Evolutionary conservation across 2,888 invertebrate species (phyloP).

Genomic region (Frankliniella fusca): DNA sequence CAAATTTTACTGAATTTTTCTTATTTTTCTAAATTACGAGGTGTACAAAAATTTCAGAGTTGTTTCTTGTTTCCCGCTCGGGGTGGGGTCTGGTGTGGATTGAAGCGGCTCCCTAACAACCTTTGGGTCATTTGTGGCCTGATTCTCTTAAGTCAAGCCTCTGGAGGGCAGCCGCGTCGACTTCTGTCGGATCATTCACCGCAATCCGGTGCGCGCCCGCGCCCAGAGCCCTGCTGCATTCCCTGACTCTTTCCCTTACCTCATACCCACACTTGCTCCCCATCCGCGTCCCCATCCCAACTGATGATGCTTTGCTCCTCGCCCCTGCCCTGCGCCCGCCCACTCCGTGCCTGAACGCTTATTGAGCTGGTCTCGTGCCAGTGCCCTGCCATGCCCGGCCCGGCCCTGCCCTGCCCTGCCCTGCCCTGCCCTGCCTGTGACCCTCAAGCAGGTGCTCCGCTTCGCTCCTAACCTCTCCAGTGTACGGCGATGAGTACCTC

Average conservation of each 20-base stretch:
- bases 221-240: not conserved
- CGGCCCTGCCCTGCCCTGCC: not conserved
- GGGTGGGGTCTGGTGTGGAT: too few relatives aligned
- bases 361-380: not conserved
- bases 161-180: not conserved
- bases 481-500: too few relatives aligned
- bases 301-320: not conserved
- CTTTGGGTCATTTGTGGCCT: too few relatives aligned
- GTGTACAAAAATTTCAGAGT: too few relatives aligned
- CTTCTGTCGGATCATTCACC: not conserved
- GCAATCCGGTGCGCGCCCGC: not conserved
- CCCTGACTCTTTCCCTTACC: too few relatives aligned
- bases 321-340: not conserved
- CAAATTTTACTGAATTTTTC: too few relatives aligned
- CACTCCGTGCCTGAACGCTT: conserved; percentile 6
- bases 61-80: too few relatives aligned
- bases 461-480: not conserved
- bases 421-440: not conserved
- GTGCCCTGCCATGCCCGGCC: not conserved
- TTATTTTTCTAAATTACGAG: too few relatives aligned
- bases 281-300: too few relatives aligned
- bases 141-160: too few relatives aligned
- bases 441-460: not conserved
- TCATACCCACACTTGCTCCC: not conserved
- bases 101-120: too few relatives aligned